phyloP scores from a whole-genome alignment of 2,113 vertebrate species.

The Vombatus ursinus region DNA sequence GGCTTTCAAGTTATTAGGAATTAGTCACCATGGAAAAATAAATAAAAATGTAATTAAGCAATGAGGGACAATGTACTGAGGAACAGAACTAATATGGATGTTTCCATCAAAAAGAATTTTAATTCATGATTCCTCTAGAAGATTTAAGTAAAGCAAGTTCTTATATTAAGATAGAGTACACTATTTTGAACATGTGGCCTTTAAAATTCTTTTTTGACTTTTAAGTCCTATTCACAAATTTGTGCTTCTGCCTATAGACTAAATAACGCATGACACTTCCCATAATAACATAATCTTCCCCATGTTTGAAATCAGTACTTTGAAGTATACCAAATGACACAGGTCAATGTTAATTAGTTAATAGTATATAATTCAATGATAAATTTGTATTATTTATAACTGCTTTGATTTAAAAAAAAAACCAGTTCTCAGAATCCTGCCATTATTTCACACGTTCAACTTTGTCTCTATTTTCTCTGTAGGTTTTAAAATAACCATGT shows the following conservation, averaged over 20 bases:
- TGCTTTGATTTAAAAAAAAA: neutral
- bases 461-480: neutral
- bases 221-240: neutral
- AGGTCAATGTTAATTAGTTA: neutral
- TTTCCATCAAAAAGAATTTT: neutral
- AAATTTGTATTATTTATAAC: neutral
- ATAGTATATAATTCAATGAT: neutral
- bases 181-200: neutral
- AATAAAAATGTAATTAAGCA: conserved; percentile 23
- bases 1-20: conserved; percentile 24
- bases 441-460: neutral
- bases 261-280: neutral
- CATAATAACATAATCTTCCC: neutral
- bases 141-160: neutral
- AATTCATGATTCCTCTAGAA: conserved; percentile 3
- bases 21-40: conserved; percentile 23
- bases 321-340: neutral
- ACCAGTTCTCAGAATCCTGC: neutral
- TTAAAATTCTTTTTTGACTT: neutral
- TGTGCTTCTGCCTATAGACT: neutral
- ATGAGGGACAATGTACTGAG: neutral
- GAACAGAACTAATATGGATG: neutral
- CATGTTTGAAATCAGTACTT: neutral
- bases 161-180: neutral
- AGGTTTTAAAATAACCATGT: neutral